These are phyloP conservation scores for Hystrix cristata DNA, from an alignment of 2,113 vertebrate genomes.

Conservation along the genomic window DNA sequence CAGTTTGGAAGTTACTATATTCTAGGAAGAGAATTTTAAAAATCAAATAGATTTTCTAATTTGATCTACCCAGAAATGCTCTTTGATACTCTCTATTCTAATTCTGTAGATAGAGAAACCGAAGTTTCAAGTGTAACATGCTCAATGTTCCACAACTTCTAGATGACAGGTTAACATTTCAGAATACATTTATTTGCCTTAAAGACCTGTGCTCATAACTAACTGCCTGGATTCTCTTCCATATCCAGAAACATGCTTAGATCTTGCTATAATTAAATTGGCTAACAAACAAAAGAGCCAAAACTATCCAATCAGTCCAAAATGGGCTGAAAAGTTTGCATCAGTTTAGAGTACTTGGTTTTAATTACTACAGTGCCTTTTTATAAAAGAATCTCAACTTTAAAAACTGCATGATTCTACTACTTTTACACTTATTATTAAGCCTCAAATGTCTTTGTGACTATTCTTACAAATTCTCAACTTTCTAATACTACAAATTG, in stretches of 20 bases:
- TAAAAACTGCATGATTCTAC: neutral
- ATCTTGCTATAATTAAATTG: neutral
- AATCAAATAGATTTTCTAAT: neutral
- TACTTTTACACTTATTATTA: neutral
- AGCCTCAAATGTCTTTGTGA: neutral
- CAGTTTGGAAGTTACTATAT: neutral
- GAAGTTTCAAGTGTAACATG: neutral
- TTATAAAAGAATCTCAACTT: neutral
- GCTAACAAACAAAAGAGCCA: accelerated
- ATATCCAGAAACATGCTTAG: neutral
- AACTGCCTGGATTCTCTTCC: neutral
- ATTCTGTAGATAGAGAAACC: neutral
- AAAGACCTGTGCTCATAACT: neutral
- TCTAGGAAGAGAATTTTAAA: neutral
- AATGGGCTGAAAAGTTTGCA: neutral
- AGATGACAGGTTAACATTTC: neutral
- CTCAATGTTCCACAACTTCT: neutral
- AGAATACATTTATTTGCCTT: neutral
- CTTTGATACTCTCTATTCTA: neutral
- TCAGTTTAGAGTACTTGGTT: neutral
- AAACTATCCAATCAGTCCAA: neutral
- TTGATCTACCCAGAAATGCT: neutral
- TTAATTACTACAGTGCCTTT: neutral
- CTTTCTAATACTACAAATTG: neutral
- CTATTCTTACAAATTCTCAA: neutral